Base-by-base conservation (phyloP, 2,888 invertebrate species). In the Epinotia nisella region DNA sequence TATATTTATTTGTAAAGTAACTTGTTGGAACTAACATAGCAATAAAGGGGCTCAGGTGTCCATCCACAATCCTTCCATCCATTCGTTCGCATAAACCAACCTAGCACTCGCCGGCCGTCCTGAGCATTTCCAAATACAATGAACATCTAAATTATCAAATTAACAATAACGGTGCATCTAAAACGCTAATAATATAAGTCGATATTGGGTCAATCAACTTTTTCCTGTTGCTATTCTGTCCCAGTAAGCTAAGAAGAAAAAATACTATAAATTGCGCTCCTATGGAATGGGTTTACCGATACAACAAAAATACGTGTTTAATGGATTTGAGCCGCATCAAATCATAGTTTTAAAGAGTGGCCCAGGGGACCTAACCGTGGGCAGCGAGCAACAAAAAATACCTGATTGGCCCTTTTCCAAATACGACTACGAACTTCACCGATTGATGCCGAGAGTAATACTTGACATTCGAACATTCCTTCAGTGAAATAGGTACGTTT, bases 1-100 rank as follows among this genome's bases (percentile, higher is more conserved):
- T 85, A 87, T 83, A 85, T 91, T 90, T 90, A 90, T 90, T 87
- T 90, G 86, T 89, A 90, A 88, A 90, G 83, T 85, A 90, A 88
- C 87, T 88, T 89, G 83, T 87, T 86, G 82, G 85, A 87, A 87
- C 86, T 88, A 91, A 88, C 81, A 84, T 87, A 90, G 89, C 87
- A 85, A 88, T 91, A 91, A 91, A 90, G 83, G 81, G 78, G 83
- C 91, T 83, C 92, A 88, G 90, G 85, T 79, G 75, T 83, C 87
- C 87, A 75, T 78, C 88, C 86, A 78, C 80, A 85, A 81, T 77
- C 81, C 76, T 74, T 71, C 45, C 79, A 80, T 83, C 77, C 82
- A 83, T 75, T 75, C 88, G 84, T 85, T 80, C 79, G 81, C 76
- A 85, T 79, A 85, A 76, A 76, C 21, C 21, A n/a, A 24, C 87